Conservation (phyloP, 2,797 vertebrate genomes). For the Heteromormyrus szaboi region DNA sequence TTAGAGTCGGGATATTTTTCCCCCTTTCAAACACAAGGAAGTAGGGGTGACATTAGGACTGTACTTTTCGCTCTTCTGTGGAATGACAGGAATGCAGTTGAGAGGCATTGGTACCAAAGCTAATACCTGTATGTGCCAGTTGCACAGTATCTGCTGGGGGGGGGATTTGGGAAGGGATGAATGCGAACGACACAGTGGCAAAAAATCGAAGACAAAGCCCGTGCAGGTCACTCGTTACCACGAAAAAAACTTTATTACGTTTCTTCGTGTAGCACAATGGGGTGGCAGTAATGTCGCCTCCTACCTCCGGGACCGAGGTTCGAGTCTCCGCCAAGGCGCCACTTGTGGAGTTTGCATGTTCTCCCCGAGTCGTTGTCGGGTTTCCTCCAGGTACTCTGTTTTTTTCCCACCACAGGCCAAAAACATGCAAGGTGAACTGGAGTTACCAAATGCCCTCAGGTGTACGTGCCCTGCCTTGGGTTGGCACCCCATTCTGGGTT, state of each 20-base stretch:
- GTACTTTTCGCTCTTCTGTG: neutral
- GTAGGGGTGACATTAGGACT: neutral
- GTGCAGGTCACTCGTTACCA: neutral
- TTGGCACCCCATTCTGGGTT: neutral
- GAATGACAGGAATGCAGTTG: slow-evolving; percentile 10
- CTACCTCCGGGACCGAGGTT: neutral
- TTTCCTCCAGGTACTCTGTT: neutral
- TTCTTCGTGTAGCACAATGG: neutral
- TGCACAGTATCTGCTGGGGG: neutral
- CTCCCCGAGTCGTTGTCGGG: neutral
- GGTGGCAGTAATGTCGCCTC: neutral
- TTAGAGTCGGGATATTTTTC: neutral
- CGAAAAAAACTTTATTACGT: neutral
- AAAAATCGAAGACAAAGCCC: neutral
- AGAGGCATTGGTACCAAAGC: neutral
- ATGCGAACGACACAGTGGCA: neutral
- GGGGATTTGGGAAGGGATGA: neutral
- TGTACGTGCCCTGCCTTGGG: neutral
- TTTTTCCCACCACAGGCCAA: neutral
- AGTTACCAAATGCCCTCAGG: neutral
- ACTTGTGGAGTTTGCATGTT: neutral
- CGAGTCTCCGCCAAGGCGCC: neutral
- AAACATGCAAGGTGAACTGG: neutral
- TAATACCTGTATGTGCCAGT: neutral
- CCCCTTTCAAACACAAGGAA: neutral